Base-by-base conservation (phyloP, 2,113 vertebrate species). In the Etheostoma cragini region DNA sequence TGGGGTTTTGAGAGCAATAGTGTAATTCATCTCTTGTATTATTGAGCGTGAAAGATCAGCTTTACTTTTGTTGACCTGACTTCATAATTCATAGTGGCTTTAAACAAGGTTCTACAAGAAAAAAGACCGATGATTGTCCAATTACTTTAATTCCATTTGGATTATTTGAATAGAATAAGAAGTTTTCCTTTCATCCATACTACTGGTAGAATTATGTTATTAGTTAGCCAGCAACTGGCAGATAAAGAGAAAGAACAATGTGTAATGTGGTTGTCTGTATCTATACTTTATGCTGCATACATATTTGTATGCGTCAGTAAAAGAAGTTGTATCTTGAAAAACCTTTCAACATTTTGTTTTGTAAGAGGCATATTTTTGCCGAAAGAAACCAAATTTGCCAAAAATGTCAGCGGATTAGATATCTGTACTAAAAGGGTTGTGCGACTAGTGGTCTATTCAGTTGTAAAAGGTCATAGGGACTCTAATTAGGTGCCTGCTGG, bases 401-500 rank as follows among this genome's bases (percentile, higher is more conserved):
- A 65, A 66, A 88, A 83, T 53, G 71, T 68, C 83, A 82, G 76
- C 49, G 5, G 72, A 90, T 63, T 82, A 74, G 75, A 89, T 87
- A 91, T 92, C 90, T 89, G 87, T 82, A 88, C 91, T 92, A 88
- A 83, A 89, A 92, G 80, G 19, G 14, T 61, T 64, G 30, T 45
- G 2, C 38, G n/a, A 73, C 82, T 86, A 84, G 73, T 90, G 83
- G 89, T 83, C 82, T 89, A 74, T 89, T 91, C 87, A 87, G 76
- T 88, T 81, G 81, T 68, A 71, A 92, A 94, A 93, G 92, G 91
- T 92, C 89, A 94, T 46, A 50, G 61, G 85, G 70, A 83, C 80
- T 85, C 85, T 93, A 94, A 93, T 94, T 87, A 93, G 91, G 88
- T 79, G 72, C 84, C 85, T 91, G 67, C 85, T 87, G 89, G 87